Evolutionary conservation across 2,113 vertebrate species (phyloP).

Genomic region (Pycnonotus jocosus): DNA sequence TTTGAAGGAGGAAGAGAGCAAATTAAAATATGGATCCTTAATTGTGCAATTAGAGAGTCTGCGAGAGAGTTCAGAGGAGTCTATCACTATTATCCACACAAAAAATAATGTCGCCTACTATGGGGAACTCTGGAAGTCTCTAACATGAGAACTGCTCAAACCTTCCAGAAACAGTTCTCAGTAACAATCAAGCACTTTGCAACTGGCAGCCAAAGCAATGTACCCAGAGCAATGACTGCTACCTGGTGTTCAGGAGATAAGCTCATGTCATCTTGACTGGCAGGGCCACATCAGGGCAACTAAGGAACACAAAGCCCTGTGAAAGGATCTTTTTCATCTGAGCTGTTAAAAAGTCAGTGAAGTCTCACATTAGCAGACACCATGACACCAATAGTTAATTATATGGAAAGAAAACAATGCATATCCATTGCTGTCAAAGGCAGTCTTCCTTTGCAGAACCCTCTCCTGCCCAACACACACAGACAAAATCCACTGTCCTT

Average conservation of each 20-base stretch:
- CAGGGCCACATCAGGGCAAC: neutral
- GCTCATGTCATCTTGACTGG: neutral
- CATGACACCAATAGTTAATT: neutral
- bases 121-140: neutral
- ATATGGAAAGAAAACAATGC: neutral
- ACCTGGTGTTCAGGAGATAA: neutral
- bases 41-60: neutral
- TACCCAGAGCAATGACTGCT: neutral
- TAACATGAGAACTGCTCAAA: neutral
- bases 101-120: neutral
- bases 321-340: neutral
- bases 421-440: neutral
- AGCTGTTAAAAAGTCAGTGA: neutral
- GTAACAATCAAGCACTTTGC: neutral
- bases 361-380: neutral
- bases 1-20: neutral
- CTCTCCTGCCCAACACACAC: neutral
- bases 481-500: neutral
- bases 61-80: neutral
- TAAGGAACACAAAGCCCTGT: neutral
- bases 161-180: neutral
- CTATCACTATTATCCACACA: neutral
- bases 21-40: neutral
- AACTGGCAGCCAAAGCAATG: neutral
- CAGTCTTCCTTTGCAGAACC: neutral